Percentiles rank a stretch among this genome's conserved stretches.
phyloP scores from a whole-genome alignment of 2,113 vertebrate species.

The Urocynchramus pylzowi region DNA sequence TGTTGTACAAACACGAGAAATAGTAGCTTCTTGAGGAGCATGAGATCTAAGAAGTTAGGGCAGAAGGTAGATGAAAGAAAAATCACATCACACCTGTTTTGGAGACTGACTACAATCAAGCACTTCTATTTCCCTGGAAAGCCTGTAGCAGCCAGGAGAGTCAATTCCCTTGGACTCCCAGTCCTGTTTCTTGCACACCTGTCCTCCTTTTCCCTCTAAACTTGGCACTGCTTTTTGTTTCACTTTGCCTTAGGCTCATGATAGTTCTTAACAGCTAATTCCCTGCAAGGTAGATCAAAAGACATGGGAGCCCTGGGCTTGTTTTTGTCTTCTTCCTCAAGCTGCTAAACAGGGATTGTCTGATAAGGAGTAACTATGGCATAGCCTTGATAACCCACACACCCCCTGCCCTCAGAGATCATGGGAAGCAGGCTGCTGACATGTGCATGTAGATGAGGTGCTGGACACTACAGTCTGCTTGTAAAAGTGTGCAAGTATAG shows the following conservation, averaged over 20 bases:
- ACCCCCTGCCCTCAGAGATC: background rate
- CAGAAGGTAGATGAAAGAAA: conserved; percentile 40
- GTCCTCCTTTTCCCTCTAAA: conserved; percentile 25
- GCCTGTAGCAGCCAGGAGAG: background rate
- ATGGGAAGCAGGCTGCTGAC: background rate
- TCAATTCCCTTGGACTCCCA: background rate
- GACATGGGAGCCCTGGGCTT: background rate
- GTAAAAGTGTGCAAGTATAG: background rate
- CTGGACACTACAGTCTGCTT: background rate
- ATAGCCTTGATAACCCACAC: background rate
- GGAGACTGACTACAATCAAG: conserved; percentile 13
- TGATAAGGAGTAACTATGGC: background rate
- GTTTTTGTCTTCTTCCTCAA: conserved; percentile 4
- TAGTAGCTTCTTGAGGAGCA: background rate
- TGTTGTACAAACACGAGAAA: conserved; percentile 13
- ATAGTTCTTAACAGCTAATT: conserved; percentile 15
- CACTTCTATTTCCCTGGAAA: conserved; percentile 8
- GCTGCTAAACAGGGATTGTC: background rate
- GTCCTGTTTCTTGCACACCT: conserved; percentile 11
- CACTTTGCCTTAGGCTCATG: conserved; percentile 15
- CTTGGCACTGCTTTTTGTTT: conserved; percentile 7
- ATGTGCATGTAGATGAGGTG: background rate
- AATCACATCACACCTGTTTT: conserved; percentile 5
- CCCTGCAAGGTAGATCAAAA: conserved; percentile 41
- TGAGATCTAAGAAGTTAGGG: conserved; percentile 16